Evolutionary conservation across 2,888 invertebrate species (phyloP), one percentile per base, ranked within the genome.

Genomic region (Arrhopalites spinosus): DNA sequence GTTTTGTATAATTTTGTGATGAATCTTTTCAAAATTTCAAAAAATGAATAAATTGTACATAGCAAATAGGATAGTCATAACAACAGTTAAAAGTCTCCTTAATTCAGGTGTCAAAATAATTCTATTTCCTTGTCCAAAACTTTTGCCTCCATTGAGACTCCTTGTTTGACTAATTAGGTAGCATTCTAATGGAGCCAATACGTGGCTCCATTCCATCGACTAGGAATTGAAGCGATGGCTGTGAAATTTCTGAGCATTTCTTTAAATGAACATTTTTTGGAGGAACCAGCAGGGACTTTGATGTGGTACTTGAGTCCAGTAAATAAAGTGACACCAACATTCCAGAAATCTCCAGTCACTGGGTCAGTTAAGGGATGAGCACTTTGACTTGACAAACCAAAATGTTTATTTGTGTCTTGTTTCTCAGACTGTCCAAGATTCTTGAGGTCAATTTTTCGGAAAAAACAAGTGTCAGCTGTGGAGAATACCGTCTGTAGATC

Each of bases 401-500:
- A 81, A 13, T 83, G 75, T 68, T 81, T 79, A 36, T 80, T 80
- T 7, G 79, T 75, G 56, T 81, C 81, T 30, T 76, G 77, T 50
- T 83, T 83, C 66, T 83, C 85, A 1, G 73, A 73, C 17, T 67
- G n/a, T 5, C 70, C 76, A 8, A 77, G 36, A 0, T 30, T 25
- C 2, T 23, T 5, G 23, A 36, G 30, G 71, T 73, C 73, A 20
- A 78, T 82, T 74, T 84, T 83, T 73, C 86, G 84, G 75, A 88
- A 83, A 27, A 82, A 83, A 45, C 84, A 84, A 0, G 86, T 86
- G 81, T 88, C 88, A 1, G 88, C 87, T 13, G 86, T 80, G 0
- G 87, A 86, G 78, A 86, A 87, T 8, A n/a, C n/a, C n/a, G n/a
- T n/a, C n/a, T n/a, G n/a, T n/a, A 88, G 76, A 50, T 86, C 84